Evolutionary conservation across 2,113 vertebrate species (phyloP).

Genomic region (Charadrius vociferus): DNA sequence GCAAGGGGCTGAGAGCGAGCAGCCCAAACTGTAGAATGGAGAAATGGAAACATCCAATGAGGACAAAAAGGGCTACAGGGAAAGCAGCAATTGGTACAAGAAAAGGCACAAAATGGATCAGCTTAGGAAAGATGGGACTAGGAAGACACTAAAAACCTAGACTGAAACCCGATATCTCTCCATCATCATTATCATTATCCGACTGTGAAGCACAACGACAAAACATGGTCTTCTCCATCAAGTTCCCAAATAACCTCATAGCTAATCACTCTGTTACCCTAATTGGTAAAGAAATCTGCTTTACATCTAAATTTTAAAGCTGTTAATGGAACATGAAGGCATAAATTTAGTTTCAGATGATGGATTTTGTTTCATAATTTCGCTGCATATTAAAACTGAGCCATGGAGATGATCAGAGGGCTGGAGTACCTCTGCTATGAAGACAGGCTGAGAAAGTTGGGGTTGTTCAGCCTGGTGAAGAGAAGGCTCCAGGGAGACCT

Average conservation of each 20-base stretch:
- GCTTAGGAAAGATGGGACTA: neutral
- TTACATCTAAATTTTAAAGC: neutral
- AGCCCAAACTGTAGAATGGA: neutral
- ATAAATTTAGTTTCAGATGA: neutral
- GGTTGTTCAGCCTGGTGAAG: too few species aligned
- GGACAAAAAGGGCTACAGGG: neutral
- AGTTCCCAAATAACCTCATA: neutral
- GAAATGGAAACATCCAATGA: neutral
- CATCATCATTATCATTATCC: neutral
- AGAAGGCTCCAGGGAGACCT: too few species aligned
- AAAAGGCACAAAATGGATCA: neutral
- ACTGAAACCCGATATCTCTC: neutral
- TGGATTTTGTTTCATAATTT: neutral
- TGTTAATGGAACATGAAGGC: neutral
- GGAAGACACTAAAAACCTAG: neutral
- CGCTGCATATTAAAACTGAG: neutral
- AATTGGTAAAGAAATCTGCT: neutral
- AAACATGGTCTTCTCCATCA: neutral
- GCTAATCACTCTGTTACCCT: neutral
- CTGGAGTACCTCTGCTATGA: too few species aligned
- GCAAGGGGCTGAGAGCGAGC: fast-evolving
- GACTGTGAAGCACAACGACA: neutral
- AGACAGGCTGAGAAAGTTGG: too few species aligned
- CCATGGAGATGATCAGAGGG: too few species aligned
- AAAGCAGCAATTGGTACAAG: neutral